phyloP scores from a whole-genome alignment of 2,888 invertebrate genomes.

The Cephonodes hylas region DNA sequence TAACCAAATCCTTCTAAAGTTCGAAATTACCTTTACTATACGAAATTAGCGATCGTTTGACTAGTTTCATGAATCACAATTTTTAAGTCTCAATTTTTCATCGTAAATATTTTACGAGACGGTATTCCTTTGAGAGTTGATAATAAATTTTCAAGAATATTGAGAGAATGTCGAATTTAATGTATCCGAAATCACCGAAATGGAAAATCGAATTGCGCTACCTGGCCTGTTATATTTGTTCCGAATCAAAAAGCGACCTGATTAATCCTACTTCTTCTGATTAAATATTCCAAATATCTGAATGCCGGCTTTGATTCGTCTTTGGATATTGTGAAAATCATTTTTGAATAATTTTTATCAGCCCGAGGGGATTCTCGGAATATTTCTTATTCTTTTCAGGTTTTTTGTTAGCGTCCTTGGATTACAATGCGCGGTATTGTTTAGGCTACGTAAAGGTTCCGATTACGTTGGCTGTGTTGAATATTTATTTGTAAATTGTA shows the following conservation, averaged over 20 bases:
- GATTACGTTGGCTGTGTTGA: not conserved
- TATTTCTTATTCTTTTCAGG: conserved; percentile 20
- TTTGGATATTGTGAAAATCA: conserved; percentile 34
- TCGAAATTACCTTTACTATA: too few relatives aligned
- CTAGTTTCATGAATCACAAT: too few relatives aligned
- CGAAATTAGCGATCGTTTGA: too few relatives aligned
- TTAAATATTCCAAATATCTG: conserved; percentile 47
- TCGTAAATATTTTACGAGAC: not conserved
- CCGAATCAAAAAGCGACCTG: conserved; percentile 40
- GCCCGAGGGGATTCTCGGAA: conserved; percentile 22
- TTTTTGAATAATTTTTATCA: conserved; percentile 28
- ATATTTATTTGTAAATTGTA: not conserved
- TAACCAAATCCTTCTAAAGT: too few relatives aligned
- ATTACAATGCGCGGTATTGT: not conserved
- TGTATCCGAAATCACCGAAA: conserved; percentile 36
- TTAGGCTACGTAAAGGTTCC: not conserved
- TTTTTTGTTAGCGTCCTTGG: not conserved
- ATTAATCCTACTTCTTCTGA: conserved; percentile 44
- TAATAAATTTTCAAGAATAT: conserved; percentile 26
- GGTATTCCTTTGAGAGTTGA: too few relatives aligned
- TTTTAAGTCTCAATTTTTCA: too few relatives aligned
- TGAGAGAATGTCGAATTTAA: conserved; percentile 25
- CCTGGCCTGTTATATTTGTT: conserved; percentile 43
- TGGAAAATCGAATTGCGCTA: conserved; percentile 43
- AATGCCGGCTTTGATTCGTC: conserved; percentile 36